Conservation (phyloP, 2,113 vertebrate species). For the Chloebia gouldiae region DNA sequence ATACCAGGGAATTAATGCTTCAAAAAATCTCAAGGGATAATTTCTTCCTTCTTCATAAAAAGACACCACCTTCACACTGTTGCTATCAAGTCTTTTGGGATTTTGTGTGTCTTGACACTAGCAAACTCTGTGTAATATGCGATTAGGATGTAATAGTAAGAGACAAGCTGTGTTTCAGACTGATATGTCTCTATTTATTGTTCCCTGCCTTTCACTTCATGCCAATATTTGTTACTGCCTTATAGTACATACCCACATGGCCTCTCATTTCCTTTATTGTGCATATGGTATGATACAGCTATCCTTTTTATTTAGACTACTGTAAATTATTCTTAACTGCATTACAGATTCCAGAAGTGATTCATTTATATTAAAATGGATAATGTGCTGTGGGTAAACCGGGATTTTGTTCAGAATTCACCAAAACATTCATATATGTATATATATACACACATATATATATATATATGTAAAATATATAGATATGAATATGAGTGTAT, state of each 20-base stretch:
- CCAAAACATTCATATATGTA: not conserved
- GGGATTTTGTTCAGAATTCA: not conserved
- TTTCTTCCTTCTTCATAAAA: not conserved
- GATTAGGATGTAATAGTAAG: not conserved
- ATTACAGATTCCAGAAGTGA: not conserved
- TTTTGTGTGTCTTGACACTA: not conserved
- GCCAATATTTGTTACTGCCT: not conserved
- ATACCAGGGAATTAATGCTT: not conserved
- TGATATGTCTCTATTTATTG: not conserved
- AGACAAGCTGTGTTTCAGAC: not conserved
- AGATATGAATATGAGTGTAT: not conserved
- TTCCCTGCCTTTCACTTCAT: not conserved
- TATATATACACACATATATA: no score
- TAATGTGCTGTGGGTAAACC: not conserved
- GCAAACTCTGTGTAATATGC: not conserved
- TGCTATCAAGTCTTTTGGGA: not conserved
- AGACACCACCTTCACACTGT: not conserved
- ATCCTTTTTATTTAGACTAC: not conserved
- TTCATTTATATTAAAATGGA: not conserved
- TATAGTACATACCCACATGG: not conserved
- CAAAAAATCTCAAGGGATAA: not conserved
- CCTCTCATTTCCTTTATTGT: not conserved
- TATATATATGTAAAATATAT: no score
- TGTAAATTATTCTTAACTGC: not conserved
- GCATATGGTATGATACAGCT: not conserved